Base-by-base conservation (phyloP, 2,797 vertebrate genomes). In the Hoplostethus atlanticus region DNA sequence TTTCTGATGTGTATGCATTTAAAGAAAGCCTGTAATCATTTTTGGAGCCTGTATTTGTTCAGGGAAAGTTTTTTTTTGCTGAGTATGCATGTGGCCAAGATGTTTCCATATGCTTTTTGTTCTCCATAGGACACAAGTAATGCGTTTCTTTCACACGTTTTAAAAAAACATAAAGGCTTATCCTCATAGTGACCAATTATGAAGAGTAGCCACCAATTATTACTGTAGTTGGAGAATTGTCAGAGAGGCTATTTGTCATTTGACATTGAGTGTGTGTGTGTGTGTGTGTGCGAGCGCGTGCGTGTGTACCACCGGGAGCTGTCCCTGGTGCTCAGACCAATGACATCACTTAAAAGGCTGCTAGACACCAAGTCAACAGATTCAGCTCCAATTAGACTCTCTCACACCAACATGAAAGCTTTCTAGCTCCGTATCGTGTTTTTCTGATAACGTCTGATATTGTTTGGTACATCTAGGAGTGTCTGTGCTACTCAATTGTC, bases 31-130 rank as follows among this genome's bases (percentile, higher is more conserved):
- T n/a, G 63, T 25, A 36, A 64, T 61, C 68, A 75, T 34, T 75
- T 74, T 8, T 16, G 51, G 21, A 68, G 30, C 46, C 51, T 67
- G 69, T 36, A 42, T 42, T 58, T 67, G 44, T 81, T 70, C 42
- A 56, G 57, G 10, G 17, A 36, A 73, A 28, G 63, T 40, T 85
- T 86, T 74, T 74, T 21, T 21, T 21, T 21, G 84, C 78, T 79
- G 76, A 81, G 65, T 58, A 47, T 47, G 50, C 68, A 57, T 71
- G 55, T 63, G 52, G 70, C 64, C 21, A 67, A 12, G 79, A 62
- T 60, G 40, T 71, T 30, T 81, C 53, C n/a, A 51, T 65, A 17
- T 67, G 34, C 44, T 34, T 76, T 46, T 64, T 21, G 44, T 63
- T 71, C 76, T 66, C 53, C 8, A 58, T 12, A 79, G 67, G 28